phyloP scores from a whole-genome alignment of 2,888 invertebrate genomes.

The Rhingia rostrata region DNA sequence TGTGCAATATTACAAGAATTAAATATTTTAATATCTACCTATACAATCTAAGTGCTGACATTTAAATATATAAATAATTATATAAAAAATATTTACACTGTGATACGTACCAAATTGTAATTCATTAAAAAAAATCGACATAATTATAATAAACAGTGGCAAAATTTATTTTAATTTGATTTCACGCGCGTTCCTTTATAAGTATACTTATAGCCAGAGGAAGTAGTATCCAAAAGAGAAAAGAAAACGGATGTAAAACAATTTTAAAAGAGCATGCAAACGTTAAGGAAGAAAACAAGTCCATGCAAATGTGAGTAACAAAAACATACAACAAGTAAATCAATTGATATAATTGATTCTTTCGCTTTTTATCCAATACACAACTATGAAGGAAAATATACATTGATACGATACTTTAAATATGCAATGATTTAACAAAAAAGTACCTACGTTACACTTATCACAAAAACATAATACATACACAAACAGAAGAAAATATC shows the following conservation, averaged over 20 bases:
- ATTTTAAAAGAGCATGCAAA: constrained; percentile 88
- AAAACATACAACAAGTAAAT: constrained; percentile 16
- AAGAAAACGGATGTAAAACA: constrained; percentile 79
- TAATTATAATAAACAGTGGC: not conserved
- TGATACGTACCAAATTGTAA: constrained; percentile 43
- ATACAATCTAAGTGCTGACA: constrained; percentile 3
- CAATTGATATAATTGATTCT: constrained; percentile 57
- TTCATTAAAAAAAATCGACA: not conserved
- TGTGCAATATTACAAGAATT: constrained; percentile 25
- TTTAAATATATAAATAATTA: constrained; percentile 1
- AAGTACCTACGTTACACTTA: constrained; percentile 4
- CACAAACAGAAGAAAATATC: constrained; percentile 14
- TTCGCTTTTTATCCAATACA: constrained; percentile 39
- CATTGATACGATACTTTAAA: not conserved
- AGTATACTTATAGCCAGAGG: constrained; percentile 11
- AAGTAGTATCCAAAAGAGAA: constrained; percentile 47
- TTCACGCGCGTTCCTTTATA: not conserved
- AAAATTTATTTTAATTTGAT: not conserved
- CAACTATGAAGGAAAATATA: not conserved
- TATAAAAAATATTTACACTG: constrained; percentile 26
- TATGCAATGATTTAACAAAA: not conserved
- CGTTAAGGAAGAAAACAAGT: constrained; percentile 95
- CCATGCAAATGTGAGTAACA: constrained; percentile 95
- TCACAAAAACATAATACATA: constrained; percentile 56
- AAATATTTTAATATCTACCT: not conserved